A percentile compares a stretch with the other conserved stretches of the same genome.
These are phyloP conservation scores for Mizuhopecten yessoensis DNA, from an alignment of 1,140 invertebrate genomes.

Conservation along the genomic window DNA sequence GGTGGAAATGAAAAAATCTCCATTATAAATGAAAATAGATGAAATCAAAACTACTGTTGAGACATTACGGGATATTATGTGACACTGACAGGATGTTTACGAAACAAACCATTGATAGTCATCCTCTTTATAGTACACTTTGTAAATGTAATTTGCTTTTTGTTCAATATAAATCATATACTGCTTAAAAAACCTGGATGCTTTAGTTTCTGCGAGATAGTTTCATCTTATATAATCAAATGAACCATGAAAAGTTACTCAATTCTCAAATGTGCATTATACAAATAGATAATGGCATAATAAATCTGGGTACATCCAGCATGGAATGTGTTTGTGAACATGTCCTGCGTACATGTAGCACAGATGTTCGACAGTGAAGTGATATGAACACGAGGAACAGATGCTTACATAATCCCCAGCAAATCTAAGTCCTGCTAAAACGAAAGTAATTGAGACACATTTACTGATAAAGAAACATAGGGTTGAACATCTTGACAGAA, in stretches of 20 bases:
- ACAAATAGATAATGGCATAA: too few relatives aligned
- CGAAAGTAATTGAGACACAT: constrained; percentile 9
- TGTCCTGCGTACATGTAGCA: neutral
- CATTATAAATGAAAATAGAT: neutral
- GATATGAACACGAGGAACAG: too few relatives aligned
- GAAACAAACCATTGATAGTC: neutral
- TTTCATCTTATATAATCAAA: too few relatives aligned
- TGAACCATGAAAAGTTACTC: too few relatives aligned
- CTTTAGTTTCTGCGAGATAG: too few relatives aligned
- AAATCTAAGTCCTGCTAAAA: neutral
- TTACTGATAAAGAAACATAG: neutral
- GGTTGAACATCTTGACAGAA: neutral
- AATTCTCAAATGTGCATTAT: too few relatives aligned
- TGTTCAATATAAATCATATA: too few relatives aligned
- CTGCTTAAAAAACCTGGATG: too few relatives aligned
- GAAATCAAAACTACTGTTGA: neutral
- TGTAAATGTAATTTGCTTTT: neutral
- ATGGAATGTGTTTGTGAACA: too few relatives aligned
- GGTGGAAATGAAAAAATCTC: neutral
- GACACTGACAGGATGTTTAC: neutral
- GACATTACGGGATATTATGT: neutral
- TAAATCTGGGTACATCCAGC: too few relatives aligned
- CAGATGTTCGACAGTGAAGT: neutral
- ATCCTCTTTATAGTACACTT: too few relatives aligned
- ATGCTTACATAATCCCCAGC: neutral